Evolutionary conservation across 2,888 invertebrate species (phyloP).

Genomic region (Pachycephus smyrnensis): DNA sequence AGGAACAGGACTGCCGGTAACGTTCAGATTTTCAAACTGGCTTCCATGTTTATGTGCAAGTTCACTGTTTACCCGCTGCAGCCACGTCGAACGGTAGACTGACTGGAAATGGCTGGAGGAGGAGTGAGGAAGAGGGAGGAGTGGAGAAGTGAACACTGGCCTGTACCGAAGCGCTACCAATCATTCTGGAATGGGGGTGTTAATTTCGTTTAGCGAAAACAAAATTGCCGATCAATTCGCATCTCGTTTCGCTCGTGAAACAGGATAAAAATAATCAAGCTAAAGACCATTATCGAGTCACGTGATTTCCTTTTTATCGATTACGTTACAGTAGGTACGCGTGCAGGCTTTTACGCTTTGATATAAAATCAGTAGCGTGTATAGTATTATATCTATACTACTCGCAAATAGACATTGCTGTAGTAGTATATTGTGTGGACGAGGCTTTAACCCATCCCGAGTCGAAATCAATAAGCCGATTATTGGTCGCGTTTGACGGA

Average conservation of each 20-base stretch:
- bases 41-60: neutral
- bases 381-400: neutral
- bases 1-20: neutral
- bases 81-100: neutral
- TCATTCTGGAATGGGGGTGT: neutral
- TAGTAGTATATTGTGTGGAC: neutral
- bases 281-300: neutral
- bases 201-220: neutral
- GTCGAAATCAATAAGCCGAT: constrained; percentile 62
- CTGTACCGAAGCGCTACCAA: neutral
- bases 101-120: neutral
- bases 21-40: neutral
- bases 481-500: constrained; percentile 56
- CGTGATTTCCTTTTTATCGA: neutral
- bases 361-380: neutral
- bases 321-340: neutral
- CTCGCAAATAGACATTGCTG: neutral
- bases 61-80: neutral
- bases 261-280: neutral
- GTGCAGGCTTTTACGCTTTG: neutral
- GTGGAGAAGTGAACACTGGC: neutral
- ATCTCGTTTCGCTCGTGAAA: neutral
- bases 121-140: neutral
- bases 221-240: neutral
- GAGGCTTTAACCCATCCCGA: constrained; percentile 22